Evolutionary conservation across 2,888 invertebrate species (phyloP).

Genomic region (Syritta pipiens): DNA sequence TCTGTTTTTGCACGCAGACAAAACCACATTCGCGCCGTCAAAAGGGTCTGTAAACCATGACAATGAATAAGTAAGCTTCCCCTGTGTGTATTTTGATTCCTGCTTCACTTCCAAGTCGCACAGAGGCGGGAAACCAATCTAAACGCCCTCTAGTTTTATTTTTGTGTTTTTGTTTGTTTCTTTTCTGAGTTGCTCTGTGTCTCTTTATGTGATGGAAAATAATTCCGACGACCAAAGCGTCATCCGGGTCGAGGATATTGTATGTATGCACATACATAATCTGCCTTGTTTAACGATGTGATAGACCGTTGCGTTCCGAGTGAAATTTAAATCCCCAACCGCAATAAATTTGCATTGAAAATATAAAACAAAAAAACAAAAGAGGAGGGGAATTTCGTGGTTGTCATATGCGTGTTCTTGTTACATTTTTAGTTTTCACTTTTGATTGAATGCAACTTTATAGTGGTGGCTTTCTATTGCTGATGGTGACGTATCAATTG

Average conservation of each 20-base stretch:
- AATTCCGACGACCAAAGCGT: slow-evolving; percentile 13
- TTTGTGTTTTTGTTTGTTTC: slow-evolving; percentile 17
- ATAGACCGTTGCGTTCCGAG: slow-evolving; percentile 17
- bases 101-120: neutral
- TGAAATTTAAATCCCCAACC: slow-evolving; percentile 35
- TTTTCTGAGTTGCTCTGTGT: slow-evolving; percentile 24
- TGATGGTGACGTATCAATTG: neutral
- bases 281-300: slow-evolving; percentile 23
- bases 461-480: neutral
- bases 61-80: neutral
- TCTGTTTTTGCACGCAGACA: neutral
- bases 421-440: slow-evolving; percentile 29
- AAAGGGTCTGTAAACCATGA: slow-evolving; percentile 11
- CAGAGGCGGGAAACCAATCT: slow-evolving; percentile 16
- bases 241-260: slow-evolving; percentile 44
- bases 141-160: slow-evolving; percentile 37
- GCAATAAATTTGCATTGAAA: slow-evolving; percentile 57
- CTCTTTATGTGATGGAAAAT: slow-evolving; percentile 23
- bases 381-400: neutral
- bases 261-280: slow-evolving; percentile 48
- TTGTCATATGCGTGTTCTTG: neutral
- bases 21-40: slow-evolving; percentile 24
- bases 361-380: slow-evolving; percentile 3
- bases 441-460: slow-evolving; percentile 24
- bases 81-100: slow-evolving; percentile 2